phyloP scores from a whole-genome alignment of 2,888 invertebrate genomes.

The Allolobophora icterica region DNA sequence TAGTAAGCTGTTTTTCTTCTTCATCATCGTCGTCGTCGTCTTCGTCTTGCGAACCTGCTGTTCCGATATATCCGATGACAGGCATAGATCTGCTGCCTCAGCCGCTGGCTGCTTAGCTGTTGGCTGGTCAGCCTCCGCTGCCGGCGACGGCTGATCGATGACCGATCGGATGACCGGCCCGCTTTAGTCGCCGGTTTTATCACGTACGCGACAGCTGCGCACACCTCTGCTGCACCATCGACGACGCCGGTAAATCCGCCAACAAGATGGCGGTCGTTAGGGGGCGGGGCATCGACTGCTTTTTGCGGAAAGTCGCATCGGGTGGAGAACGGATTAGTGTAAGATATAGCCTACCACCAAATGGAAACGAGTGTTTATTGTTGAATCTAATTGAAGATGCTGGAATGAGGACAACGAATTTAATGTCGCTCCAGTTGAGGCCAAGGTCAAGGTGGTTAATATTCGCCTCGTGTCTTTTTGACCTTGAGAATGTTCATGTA shows the following conservation, averaged over 20 bases:
- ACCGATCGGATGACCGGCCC: neutral
- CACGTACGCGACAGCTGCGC: conserved; percentile 24
- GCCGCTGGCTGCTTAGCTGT: conserved; percentile 9
- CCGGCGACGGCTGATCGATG: neutral
- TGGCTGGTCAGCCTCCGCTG: neutral
- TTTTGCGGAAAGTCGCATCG: neutral
- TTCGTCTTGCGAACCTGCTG: neutral
- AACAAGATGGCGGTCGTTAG: conserved; percentile 5
- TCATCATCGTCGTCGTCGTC: neutral
- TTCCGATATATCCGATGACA: conserved; percentile 17
- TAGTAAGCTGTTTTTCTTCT: neutral
- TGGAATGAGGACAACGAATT: neutral
- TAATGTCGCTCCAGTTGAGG: neutral
- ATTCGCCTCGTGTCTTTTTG: too few species aligned
- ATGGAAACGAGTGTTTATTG: neutral
- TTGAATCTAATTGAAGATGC: neutral
- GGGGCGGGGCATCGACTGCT: neutral
- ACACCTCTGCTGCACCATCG: neutral
- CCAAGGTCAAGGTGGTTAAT: too few species aligned
- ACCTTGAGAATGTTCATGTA: too few species aligned
- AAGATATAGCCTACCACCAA: neutral
- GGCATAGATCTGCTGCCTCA: neutral
- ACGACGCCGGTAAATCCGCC: neutral
- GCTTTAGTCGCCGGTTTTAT: conserved; percentile 20
- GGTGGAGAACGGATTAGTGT: neutral